Base-by-base conservation (phyloP, 2,888 invertebrate genomes). In the Beris chalybata region DNA sequence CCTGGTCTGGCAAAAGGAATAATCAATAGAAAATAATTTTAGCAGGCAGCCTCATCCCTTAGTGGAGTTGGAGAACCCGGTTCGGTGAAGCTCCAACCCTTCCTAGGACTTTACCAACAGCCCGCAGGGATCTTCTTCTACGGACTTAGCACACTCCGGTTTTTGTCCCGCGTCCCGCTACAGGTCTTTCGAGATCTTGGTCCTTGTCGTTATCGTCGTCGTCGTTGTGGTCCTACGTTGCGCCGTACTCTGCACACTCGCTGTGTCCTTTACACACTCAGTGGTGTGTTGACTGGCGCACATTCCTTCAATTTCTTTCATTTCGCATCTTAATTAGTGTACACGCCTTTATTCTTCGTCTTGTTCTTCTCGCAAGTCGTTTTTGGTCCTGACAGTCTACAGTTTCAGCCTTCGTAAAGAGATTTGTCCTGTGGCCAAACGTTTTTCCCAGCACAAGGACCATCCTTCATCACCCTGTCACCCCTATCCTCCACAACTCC, bases 321-420 rank as follows among this genome's bases (percentile, higher is more conserved):
- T 65, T 69, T 69, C 69, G 67, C 67, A 65, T 67, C 65, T 69
- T 67, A 69, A 69, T 69, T 69, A 69, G 67, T 66, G 64, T 56
- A 65, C 67, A 69, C 69, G 67, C 69, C 69, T 69, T 69, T 65
- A 65, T 65, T 48, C 38, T 56, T 56, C 65, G 65, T 65, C 65
- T 54, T 65, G 48, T 65, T 54, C 65, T 65, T 38, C 38, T 7
- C 38, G 7, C 38, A 38, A 38, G 38, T 38, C 38, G 38, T 38
- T 38, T n/a, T 9, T 38, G 7, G 9, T 38, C 38, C 7, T 38
- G 38, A 7, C 38, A 9, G 38, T 9, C 38, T 5, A 7, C 38
- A 7, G 5, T 5, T 9, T 38, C 9, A 7, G 38, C 38, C 38
- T 38, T 38, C 38, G 5, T 38, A 38, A 1, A 9, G 7, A 9